Evolutionary conservation across 1,140 invertebrate genomes (phyloP).

Genomic region (Plutomurus gul): DNA sequence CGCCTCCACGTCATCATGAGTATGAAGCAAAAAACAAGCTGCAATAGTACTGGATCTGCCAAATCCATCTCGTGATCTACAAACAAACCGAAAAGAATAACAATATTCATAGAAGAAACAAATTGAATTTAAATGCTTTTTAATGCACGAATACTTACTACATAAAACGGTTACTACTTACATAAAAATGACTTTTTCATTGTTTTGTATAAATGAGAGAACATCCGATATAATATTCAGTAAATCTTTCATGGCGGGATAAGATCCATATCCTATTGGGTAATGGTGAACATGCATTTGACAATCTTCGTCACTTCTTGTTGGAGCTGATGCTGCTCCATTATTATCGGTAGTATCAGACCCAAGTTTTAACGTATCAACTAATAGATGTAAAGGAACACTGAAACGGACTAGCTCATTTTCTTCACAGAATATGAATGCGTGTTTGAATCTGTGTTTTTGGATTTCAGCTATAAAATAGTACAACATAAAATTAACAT

Average conservation of each 20-base stretch:
- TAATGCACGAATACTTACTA: not conserved
- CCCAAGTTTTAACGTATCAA: not conserved
- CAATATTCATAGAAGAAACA: not conserved
- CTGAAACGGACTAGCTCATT: not conserved
- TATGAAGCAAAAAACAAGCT: not conserved
- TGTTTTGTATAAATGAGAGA: not conserved
- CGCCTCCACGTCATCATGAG: not conserved
- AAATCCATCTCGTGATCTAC: not conserved
- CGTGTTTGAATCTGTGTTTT: not conserved
- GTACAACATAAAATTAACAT: not conserved
- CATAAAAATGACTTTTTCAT: slow-evolving; percentile 14
- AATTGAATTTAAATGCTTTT: not conserved
- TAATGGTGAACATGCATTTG: not conserved
- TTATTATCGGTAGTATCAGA: not conserved
- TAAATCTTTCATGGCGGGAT: not conserved
- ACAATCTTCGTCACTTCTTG: not conserved
- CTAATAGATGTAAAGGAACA: not conserved
- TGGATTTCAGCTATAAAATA: not conserved
- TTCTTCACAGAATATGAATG: not conserved
- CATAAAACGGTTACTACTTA: not conserved
- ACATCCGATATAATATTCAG: not conserved
- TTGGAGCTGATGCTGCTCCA: not conserved
- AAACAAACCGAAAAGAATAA: not conserved
- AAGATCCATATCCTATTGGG: not conserved
- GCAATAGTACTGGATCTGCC: not conserved